Conservation (phyloP, 2,888 invertebrate genomes). For the Rapana venosa region DNA sequence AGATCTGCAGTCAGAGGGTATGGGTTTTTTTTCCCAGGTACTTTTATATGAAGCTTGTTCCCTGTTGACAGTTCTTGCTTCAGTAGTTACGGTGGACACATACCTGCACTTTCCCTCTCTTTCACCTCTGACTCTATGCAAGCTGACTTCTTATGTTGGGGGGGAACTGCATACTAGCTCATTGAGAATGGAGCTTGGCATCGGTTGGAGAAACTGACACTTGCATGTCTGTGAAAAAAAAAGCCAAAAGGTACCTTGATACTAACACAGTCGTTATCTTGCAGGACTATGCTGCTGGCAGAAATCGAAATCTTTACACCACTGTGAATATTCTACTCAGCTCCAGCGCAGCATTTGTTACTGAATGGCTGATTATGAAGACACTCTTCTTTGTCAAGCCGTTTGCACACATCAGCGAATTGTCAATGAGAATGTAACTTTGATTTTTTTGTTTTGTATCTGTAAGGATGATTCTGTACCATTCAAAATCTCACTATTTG, state of each 20-base stretch:
- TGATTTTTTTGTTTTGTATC: not conserved
- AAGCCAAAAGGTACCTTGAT: slow-evolving; percentile 41
- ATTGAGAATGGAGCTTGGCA: not conserved
- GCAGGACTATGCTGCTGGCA: slow-evolving; percentile 21
- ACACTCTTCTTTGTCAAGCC: slow-evolving; percentile 15
- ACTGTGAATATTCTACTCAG: not conserved
- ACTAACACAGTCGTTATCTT: slow-evolving; percentile 26
- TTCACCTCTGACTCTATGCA: slow-evolving; percentile 21
- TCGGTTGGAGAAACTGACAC: slow-evolving; percentile 23
- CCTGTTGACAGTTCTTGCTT: slow-evolving; percentile 26
- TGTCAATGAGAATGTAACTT: not conserved
- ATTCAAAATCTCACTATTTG: not conserved
- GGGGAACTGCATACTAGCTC: slow-evolving; percentile 26
- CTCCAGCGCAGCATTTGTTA: not conserved
- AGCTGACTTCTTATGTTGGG: not conserved
- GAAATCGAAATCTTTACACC: slow-evolving; percentile 26
- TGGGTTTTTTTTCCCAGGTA: not conserved
- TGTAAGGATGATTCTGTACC: slow-evolving; percentile 1
- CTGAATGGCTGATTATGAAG: not conserved
- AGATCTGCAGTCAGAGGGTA: slow-evolving; percentile 8
- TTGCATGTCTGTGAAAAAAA: slow-evolving; percentile 20
- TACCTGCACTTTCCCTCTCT: slow-evolving; percentile 28
- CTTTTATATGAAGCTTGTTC: slow-evolving; percentile 3
- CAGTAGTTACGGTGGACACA: slow-evolving; percentile 4
- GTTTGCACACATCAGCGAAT: slow-evolving; percentile 30